Evolutionary conservation across 2,797 vertebrate genomes (phyloP), one percentile per base, ranked within the genome.

Genomic region (Sparidentex hasta): DNA sequence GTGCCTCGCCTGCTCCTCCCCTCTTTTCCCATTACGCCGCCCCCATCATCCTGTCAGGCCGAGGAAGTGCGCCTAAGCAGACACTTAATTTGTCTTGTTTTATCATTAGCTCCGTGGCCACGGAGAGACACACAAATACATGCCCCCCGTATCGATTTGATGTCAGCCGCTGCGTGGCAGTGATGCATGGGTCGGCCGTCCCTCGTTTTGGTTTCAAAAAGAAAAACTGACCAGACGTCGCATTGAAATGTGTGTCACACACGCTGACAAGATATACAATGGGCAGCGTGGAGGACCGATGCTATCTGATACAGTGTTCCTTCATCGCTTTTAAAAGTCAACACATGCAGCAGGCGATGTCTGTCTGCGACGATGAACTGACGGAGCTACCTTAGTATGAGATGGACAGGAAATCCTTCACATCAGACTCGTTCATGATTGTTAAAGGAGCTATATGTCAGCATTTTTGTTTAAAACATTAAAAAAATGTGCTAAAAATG

Each of bases 41-140:
- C 77, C 78, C 84, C 80, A 57, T 92, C 87, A 80, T 76, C 64
- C 78, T 90, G 88, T 93, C 91, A 86, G 65, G 66, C 71, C 17
- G 78, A 87, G 88, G 88, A 83, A 80, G 84, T 88, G 50, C 62
- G 78, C 74, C 78, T 88, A 86, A 91, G 84, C 84, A 84, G 91
- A 91, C 87, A 85, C 88, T 93, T 95, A 83, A 94, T 95, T 94
- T 92, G 88, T 95, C 93, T 94, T 90, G 77, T 90, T 91, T 91
- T 89, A 86, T 94, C 92, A 91, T 95, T 94, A 93, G 87, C 77
- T 66, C 88, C 58, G 65, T 61, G 80, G 86, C 86, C 84, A 84
- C 33, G 21, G 82, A 81, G 78, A 87, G 82, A 90, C 91, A 85
- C 80, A 56, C 79, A 83, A 80, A 84, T 78, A 88, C 88, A 84